Conservation (phyloP, 1,140 invertebrate species). For the Rhizoglyphus robini region DNA sequence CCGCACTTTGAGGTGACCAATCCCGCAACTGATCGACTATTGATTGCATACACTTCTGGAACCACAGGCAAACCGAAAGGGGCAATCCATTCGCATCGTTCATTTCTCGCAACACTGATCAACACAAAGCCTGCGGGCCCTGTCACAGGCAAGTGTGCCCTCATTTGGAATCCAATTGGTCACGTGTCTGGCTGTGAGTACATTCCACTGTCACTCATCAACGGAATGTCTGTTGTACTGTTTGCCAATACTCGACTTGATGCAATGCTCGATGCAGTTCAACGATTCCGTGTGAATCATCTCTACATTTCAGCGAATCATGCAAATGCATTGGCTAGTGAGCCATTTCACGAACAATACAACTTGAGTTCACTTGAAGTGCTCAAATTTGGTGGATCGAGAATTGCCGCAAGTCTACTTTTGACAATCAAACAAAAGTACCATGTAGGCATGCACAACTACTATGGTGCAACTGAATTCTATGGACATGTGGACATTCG, state of each 20-base stretch:
- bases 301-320: neutral
- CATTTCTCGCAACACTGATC: neutral
- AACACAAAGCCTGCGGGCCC: neutral
- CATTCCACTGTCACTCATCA: neutral
- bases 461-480: constrained; percentile 7
- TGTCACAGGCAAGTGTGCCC: neutral
- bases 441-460: neutral
- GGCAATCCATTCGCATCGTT: constrained; percentile 37
- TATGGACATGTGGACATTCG: neutral
- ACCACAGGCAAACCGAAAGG: constrained; percentile 40
- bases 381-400: neutral
- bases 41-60: constrained; percentile 32
- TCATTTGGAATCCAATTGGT: neutral
- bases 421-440: neutral
- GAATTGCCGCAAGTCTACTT: neutral
- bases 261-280: neutral
- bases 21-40: neutral
- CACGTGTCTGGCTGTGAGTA: neutral
- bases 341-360: neutral
- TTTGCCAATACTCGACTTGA: neutral
- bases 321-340: neutral
- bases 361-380: neutral
- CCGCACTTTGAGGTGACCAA: neutral
- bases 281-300: neutral
- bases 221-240: neutral